Base-by-base conservation (phyloP, 2,888 invertebrate genomes). In the Neria commutata region DNA sequence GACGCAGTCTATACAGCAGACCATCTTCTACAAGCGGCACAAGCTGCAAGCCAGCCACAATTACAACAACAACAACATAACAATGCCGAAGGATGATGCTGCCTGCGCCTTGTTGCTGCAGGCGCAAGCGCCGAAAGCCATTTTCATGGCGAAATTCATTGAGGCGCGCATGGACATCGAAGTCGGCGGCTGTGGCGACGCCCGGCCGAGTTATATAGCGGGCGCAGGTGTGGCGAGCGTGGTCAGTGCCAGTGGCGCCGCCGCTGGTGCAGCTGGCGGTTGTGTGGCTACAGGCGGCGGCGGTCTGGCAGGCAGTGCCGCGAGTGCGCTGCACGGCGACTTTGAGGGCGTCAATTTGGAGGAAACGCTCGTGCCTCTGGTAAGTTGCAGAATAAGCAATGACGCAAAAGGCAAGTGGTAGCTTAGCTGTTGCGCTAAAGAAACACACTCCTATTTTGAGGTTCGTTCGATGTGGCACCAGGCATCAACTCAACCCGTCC, bases 101-200 rank as follows among this genome's bases (percentile, higher is more conserved):
- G 42, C 24, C n/a, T 23, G 50, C 11, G 25, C 26, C 33, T 59
- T 52, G 46, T 55, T 67, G 58, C 63, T 70, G 55, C 65, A 61
- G 54, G 62, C 60, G 49, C 65, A 62, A 42, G 70, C 69, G 49
- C 68, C 72, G 33, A 76, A 76, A 71, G 79, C 78, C 61, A 73
- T 81, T 73, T 81, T 81, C 67, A 71, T 81, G 55, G 82, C 76
- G 63, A 82, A 81, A 73, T 73, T 81, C 71, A 81, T 82, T 76
- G 82, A 82, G 75, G 72, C 75, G 61, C 71, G 76, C 72, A 71
- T 76, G 68, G 76, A 79, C 69, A 69, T 66, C 60, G 70, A 68
- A 64, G 61, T 68, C 48, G 46, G 49, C 55, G 61, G 53, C 25
- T 62, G 58, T 37, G 56, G 59, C n/a, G 48, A 61, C 25, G 5